Conservation (phyloP, 1,140 invertebrate species). For the Parapsyche elsis region DNA sequence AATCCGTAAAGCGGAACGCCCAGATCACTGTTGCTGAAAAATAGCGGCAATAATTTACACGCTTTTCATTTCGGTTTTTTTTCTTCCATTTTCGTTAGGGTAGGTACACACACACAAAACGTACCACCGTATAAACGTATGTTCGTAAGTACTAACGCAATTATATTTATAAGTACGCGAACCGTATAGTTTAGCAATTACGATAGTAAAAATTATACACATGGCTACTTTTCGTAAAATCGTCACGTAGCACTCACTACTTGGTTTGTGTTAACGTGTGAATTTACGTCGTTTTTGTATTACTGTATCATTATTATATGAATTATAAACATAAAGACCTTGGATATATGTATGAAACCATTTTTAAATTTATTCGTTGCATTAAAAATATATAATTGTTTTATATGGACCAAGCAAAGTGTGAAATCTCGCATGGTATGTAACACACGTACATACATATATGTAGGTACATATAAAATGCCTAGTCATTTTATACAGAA, state of each 20-base stretch:
- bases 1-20: conserved; percentile 1
- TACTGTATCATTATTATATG: neutral
- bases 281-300: conserved; percentile 12
- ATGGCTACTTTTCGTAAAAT: neutral
- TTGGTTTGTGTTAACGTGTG: conserved; percentile 3
- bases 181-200: conserved; percentile 25
- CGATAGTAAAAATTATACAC: conserved; percentile 23
- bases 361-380: too few relatives aligned
- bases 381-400: too few relatives aligned
- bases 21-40: conserved; percentile 7
- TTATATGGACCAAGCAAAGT: too few relatives aligned
- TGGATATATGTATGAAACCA: too few relatives aligned
- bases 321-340: neutral
- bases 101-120: too few relatives aligned
- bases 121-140: neutral
- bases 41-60: neutral
- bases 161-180: neutral
- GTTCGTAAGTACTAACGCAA: neutral
- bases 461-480: neutral
- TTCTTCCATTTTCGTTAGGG: too few relatives aligned
- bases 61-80: too few relatives aligned
- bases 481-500: too few relatives aligned
- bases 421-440: too few relatives aligned
- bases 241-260: neutral
- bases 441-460: neutral